Conservation (phyloP, 2,888 invertebrate species). For the Papilio protenor region DNA sequence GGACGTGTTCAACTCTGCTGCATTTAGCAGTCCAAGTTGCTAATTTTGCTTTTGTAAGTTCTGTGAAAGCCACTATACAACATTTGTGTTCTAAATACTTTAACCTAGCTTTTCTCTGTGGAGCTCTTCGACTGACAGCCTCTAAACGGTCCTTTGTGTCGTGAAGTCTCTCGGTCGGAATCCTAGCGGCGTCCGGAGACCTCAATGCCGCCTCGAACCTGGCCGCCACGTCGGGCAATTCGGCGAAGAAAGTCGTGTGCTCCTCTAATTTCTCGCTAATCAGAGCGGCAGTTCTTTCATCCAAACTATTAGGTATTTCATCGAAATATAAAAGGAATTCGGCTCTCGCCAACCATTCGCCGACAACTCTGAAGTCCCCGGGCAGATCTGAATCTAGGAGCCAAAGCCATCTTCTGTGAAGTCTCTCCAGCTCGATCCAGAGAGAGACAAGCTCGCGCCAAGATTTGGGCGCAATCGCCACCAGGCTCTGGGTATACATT, state of each 20-base stretch:
- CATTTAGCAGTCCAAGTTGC: constrained; percentile 96
- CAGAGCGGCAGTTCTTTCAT: constrained; percentile 94
- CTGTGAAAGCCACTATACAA: constrained; percentile 95
- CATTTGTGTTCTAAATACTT: constrained; percentile 97
- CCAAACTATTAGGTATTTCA: constrained; percentile 92
- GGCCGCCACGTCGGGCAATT: constrained; percentile 90
- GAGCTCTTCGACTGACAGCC: constrained; percentile 89
- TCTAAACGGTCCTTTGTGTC: constrained; percentile 92
- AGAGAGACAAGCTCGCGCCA: constrained; percentile 92
- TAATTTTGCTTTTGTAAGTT: constrained; percentile 94
- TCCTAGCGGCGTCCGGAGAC: constrained; percentile 87
- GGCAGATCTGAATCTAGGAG: constrained; percentile 93
- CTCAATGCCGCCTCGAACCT: constrained; percentile 90
- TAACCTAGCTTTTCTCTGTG: constrained; percentile 92
- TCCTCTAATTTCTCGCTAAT: constrained; percentile 95
- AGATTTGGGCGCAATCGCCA: constrained; percentile 92
- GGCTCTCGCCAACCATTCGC: constrained; percentile 95
- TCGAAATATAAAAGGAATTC: constrained; percentile 92
- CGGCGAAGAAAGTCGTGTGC: constrained; percentile 95
- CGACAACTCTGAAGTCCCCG: constrained; percentile 93
- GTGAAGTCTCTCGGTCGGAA: constrained; percentile 91
- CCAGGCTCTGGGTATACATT: constrained; percentile 91
- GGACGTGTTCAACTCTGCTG: constrained; percentile 92
- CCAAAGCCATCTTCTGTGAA: constrained; percentile 95
- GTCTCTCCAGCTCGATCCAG: constrained; percentile 91